A percentile compares a stretch with the other conserved stretches of the same genome.
Conservation (phyloP, 2,888 invertebrate species). For the Suillia variegata region DNA sequence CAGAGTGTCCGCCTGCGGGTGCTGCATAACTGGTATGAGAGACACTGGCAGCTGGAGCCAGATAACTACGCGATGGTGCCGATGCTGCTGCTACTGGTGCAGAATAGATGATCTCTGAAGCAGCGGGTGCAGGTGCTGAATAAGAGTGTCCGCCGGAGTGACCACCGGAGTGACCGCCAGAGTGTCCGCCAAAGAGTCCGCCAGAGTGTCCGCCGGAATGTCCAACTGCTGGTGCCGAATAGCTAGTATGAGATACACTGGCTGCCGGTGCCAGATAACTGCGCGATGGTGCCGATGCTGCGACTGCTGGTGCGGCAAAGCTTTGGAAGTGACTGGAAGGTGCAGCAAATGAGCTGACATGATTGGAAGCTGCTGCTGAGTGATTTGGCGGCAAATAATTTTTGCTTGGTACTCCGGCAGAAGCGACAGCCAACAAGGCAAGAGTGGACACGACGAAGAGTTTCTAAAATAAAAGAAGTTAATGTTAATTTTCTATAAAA, state of each 20-base stretch:
- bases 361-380: background rate
- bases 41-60: conserved; percentile 17
- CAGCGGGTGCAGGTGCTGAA: background rate
- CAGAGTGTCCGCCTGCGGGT: background rate
- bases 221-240: background rate
- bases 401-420: conserved; percentile 34
- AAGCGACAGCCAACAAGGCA: conserved; percentile 17
- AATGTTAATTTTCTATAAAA: too few species aligned
- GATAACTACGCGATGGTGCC: conserved; percentile 18
- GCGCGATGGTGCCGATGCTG: conserved; percentile 18
- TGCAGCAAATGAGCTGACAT: conserved; percentile 10
- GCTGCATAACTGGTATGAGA: background rate
- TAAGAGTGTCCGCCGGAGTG: background rate
- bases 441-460: conserved; percentile 26
- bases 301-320: background rate
- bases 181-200: background rate
- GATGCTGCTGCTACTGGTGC: conserved; percentile 11
- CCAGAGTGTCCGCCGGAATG: background rate
- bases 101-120: conserved; percentile 11
- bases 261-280: conserved; percentile 19
- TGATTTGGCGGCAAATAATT: conserved; percentile 39
- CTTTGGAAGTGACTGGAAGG: conserved; percentile 14
- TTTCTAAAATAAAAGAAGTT: conserved; percentile 15
- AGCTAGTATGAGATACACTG: background rate
- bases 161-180: background rate